These are phyloP conservation scores for Ceryle rudis DNA, from an alignment of 2,797 vertebrate genomes.

Conservation along the genomic window DNA sequence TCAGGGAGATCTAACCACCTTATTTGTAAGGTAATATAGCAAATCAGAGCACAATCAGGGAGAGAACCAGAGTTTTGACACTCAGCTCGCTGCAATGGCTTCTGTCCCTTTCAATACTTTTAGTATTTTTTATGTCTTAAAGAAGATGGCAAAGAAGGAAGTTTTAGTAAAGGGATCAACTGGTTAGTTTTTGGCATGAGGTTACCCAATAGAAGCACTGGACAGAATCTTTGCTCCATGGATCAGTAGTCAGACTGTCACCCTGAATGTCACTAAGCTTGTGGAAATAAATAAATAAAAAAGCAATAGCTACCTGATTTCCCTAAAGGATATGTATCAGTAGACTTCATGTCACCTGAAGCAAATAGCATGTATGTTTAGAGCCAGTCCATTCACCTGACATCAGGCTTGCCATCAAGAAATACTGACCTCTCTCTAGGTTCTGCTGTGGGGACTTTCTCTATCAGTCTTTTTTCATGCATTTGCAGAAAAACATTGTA, in stretches of 20 bases:
- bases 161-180: neutral
- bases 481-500: neutral
- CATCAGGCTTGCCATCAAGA: neutral
- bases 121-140: fast-evolving
- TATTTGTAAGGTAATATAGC: neutral
- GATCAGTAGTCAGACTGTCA: neutral
- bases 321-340: neutral
- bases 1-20: neutral
- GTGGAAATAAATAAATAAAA: no score
- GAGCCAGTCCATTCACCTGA: neutral
- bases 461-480: neutral
- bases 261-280: neutral
- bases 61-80: neutral
- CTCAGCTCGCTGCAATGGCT: neutral
- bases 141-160: neutral
- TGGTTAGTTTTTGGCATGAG: neutral
- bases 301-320: neutral
- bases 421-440: neutral
- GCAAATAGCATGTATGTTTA: neutral
- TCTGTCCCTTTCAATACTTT: neutral
- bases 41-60: neutral
- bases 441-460: neutral
- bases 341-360: neutral
- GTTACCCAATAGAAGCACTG: neutral
- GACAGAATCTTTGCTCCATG: neutral